A percentile compares a stretch with the other conserved stretches of the same genome.
phyloP scores from a whole-genome alignment of 2,113 vertebrate genomes.

The Corynorhinus townsendii region DNA sequence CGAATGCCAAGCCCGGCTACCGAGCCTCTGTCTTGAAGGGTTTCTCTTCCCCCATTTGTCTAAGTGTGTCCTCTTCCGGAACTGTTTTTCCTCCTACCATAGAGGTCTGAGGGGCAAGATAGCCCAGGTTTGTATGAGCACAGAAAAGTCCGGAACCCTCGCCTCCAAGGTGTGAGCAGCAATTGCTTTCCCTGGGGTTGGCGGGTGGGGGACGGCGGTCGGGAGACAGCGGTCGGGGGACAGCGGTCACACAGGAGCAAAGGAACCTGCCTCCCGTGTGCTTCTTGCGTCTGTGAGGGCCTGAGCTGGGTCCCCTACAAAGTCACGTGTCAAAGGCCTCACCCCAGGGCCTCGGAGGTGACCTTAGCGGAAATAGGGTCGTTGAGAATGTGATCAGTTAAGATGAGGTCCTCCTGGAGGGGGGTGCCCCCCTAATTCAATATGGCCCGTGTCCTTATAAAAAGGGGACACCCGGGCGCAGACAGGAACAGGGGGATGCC shows the following conservation, averaged over 20 bases:
- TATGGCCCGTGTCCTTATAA: background rate
- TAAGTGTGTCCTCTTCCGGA: background rate
- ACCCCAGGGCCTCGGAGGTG: background rate
- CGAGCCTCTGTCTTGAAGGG: background rate
- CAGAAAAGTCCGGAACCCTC: background rate
- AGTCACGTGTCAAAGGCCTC: rapidly evolving
- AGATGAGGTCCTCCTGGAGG: rapidly evolving
- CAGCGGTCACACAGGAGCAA: rapidly evolving
- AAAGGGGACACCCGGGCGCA: too few species aligned
- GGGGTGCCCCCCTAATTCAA: too few species aligned
- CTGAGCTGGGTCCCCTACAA: too few species aligned
- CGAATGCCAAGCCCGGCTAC: background rate
- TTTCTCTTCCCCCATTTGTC: background rate
- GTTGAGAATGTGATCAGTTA: too few species aligned
- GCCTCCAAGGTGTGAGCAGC: background rate
- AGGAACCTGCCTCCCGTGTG: background rate
- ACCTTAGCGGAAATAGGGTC: too few species aligned
- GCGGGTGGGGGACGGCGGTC: rapidly evolving
- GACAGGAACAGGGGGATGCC: background rate
- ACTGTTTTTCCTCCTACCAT: background rate
- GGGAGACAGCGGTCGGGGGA: too few species aligned
- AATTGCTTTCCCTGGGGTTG: background rate
- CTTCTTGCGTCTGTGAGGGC: rapidly evolving
- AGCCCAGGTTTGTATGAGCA: background rate
- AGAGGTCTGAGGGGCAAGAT: background rate